Evolutionary conservation across 2,797 vertebrate species (phyloP).

Genomic region (Lacerta agilis): DNA sequence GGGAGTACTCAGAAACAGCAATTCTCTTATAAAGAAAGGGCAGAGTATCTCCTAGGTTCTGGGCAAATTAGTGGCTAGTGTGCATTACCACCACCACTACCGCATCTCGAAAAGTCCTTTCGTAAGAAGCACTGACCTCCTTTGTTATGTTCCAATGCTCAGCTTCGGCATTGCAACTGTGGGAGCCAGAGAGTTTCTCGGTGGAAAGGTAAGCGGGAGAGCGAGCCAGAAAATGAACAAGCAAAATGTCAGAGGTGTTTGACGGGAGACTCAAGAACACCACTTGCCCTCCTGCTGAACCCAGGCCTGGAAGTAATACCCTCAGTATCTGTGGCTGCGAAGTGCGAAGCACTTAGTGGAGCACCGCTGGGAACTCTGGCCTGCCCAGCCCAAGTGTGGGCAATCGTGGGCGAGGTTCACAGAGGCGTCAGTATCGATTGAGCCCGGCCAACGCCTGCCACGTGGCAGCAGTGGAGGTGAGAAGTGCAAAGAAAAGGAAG

Average conservation of each 20-base stretch:
- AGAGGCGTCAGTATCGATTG: slow-evolving; percentile 12
- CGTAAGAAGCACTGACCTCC: not conserved
- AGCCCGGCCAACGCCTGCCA: not conserved
- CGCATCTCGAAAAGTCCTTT: not conserved
- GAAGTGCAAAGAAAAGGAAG: not conserved
- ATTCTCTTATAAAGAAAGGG: not conserved
- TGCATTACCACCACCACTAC: not conserved
- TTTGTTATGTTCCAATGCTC: not conserved
- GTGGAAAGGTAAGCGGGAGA: not conserved
- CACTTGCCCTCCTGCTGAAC: slow-evolving; percentile 33
- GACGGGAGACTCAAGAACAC: not conserved
- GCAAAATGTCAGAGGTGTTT: not conserved
- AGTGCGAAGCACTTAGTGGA: slow-evolving; percentile 9
- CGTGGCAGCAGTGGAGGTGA: not conserved
- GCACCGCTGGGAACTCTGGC: slow-evolving; percentile 3
- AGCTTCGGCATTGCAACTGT: not conserved
- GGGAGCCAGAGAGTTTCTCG: not conserved
- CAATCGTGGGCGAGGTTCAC: not conserved
- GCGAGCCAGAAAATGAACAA: not conserved
- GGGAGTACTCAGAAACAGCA: not conserved
- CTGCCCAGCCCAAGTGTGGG: not conserved
- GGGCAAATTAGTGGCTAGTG: no score
- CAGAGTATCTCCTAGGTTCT: not conserved
- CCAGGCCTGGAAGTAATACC: slow-evolving; percentile 4
- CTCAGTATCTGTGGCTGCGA: slow-evolving; percentile 5